Evolutionary conservation across 2,888 invertebrate genomes (phyloP), one percentile per base, ranked within the genome.

Genomic region (Phyto melanocephala): DNA sequence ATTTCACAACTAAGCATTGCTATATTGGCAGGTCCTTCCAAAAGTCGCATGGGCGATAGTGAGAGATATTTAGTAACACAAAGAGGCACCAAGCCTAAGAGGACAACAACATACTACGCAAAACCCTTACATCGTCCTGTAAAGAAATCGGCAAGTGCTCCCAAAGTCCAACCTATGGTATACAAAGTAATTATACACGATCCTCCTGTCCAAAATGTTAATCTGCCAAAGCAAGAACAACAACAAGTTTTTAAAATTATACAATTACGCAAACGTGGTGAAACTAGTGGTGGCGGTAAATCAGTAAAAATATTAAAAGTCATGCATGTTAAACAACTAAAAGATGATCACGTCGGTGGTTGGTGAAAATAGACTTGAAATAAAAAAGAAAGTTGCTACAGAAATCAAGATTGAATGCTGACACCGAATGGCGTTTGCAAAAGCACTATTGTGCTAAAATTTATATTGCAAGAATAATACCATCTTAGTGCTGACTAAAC

Each of bases 181-280:
- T 79, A 54, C 17, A 75, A 78, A 65, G 67, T 82, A 20, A 76
- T 82, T 4, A 76, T 75, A 52, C 45, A 82, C n/a, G 62, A 75
- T 52, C 74, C 70, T 13, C n/a, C 62, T 0, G 20, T 10, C 0
- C 54, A 47, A 22, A 65, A 65, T 6, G 13, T 47, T 1, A 35
- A 35, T 8, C 28, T 56, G 1, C 7, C 33, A 7, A 58, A 87
- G 56, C 75, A 86, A 47, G 85, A 86, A 15, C 83, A 86, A 47
- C 85, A 86, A 15, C 83, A 86, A 75, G 85, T 85, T 58, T 84
- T 85, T 24, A 86, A 87, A 79, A 84, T 87, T 6, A 84, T 87
- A 60, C 84, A 84, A 56, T 56, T 77, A 20, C 35, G 76, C 6
- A 56, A 62, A 24, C 47, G 75, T 8, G 65, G 24, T n/a, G 72